These are phyloP conservation scores for Loxodonta africana DNA, from an alignment of 2,113 vertebrate species.

Conservation along the genomic window DNA sequence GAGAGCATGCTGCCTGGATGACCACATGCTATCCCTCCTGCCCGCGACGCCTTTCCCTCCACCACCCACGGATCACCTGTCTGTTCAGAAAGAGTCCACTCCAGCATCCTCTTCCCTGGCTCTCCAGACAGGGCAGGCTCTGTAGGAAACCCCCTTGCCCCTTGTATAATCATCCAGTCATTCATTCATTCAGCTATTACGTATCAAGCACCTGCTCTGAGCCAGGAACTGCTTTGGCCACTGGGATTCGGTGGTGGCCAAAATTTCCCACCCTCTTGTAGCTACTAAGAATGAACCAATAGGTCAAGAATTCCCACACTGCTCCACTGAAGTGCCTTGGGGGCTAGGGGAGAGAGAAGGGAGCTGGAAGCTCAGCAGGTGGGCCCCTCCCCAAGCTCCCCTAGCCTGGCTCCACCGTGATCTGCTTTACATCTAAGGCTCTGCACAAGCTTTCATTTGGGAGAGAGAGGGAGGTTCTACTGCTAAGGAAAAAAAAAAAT, in stretches of 20 bases:
- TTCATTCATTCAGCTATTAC: neutral
- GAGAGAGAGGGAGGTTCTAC: too few species aligned
- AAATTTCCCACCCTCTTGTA: neutral
- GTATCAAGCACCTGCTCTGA: neutral
- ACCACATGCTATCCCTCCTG: neutral
- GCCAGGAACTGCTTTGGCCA: neutral
- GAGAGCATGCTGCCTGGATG: neutral
- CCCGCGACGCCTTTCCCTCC: neutral
- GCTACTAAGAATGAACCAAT: neutral
- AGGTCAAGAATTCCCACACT: neutral
- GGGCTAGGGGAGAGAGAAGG: neutral
- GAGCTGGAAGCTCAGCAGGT: neutral
- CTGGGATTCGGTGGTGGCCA: neutral
- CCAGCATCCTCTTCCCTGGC: neutral
- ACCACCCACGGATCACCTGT: rapidly evolving
- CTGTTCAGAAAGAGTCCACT: neutral
- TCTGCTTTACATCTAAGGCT: neutral
- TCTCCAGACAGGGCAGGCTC: neutral
- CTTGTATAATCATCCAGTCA: neutral
- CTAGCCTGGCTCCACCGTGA: neutral
- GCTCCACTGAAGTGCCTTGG: neutral
- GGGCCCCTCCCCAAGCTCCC: neutral
- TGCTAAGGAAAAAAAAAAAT: neutral
- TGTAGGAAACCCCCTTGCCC: neutral
- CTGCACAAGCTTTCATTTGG: too few species aligned